Evolutionary conservation across 1,140 invertebrate genomes (phyloP).

Genomic region (Lordiphosa stackelbergi): DNA sequence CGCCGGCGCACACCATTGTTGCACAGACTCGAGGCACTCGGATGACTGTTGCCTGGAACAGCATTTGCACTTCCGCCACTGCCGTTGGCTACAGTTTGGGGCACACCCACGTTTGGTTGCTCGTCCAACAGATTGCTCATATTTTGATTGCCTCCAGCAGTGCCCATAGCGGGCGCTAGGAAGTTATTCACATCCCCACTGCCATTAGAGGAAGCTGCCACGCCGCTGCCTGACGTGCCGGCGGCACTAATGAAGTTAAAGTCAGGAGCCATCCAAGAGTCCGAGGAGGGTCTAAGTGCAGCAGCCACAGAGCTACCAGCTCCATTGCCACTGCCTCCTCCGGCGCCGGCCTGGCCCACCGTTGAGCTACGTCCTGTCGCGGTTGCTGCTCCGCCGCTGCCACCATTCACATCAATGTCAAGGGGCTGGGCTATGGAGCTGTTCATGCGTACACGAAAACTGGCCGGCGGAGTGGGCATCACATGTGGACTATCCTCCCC

Average conservation of each 20-base stretch:
- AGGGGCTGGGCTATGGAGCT: conserved; percentile 53
- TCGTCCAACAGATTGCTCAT: conserved; percentile 56
- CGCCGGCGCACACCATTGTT: conserved; percentile 50
- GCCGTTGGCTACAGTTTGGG: not conserved
- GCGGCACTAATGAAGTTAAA: conserved; percentile 40
- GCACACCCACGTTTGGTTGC: conserved; percentile 24
- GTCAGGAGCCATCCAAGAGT: conserved; percentile 60
- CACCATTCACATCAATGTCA: conserved; percentile 62
- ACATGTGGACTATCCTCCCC: conserved; percentile 16
- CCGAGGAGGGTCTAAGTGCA: conserved; percentile 47
- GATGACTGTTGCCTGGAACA: conserved; percentile 11
- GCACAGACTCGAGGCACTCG: conserved; percentile 39
- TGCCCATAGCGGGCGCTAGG: conserved; percentile 38
- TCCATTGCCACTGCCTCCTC: conserved; percentile 5
- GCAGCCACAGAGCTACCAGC: conserved; percentile 11
- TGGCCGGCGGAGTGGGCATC: conserved; percentile 43
- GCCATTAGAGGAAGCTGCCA: not conserved
- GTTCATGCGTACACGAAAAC: conserved; percentile 53
- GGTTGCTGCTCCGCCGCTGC: not conserved
- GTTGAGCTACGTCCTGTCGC: not conserved
- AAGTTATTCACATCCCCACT: conserved; percentile 36
- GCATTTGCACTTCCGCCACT: not conserved
- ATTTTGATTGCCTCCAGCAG: conserved; percentile 33
- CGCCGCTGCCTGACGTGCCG: not conserved
- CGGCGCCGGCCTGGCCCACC: not conserved